Percentiles rank a stretch among this genome's conserved stretches.
These are phyloP conservation scores for Drosophila monieri DNA, from an alignment of 2,888 invertebrate species.

Conservation along the genomic window DNA sequence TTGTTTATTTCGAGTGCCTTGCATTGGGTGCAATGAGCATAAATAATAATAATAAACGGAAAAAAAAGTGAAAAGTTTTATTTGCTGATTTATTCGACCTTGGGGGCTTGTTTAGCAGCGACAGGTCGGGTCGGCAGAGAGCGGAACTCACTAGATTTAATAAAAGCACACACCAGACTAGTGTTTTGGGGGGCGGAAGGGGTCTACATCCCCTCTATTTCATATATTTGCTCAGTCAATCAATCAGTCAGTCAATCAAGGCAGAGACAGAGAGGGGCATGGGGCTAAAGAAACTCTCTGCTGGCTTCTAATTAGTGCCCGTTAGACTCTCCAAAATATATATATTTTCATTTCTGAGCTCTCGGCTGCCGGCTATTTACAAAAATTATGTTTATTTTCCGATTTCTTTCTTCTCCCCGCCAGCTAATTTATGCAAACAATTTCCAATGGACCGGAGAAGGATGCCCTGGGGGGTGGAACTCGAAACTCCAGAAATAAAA, in stretches of 20 bases:
- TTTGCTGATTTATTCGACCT: constrained; percentile 71
- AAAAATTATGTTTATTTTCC: constrained; percentile 64
- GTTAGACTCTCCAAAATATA: constrained; percentile 20
- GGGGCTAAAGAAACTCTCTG: constrained; percentile 39
- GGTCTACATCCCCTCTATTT: not conserved
- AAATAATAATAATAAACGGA: constrained; percentile 31
- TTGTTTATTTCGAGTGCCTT: constrained; percentile 10
- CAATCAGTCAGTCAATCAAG: constrained; percentile 74
- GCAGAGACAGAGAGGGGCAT: constrained; percentile 11
- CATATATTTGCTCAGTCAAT: constrained; percentile 30
- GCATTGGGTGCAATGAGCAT: constrained; percentile 32
- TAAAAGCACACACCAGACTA: not conserved
- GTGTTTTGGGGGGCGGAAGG: constrained; percentile 15
- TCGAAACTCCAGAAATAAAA: constrained; percentile 31
- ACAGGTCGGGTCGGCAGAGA: not conserved
- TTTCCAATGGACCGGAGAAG: constrained; percentile 61
- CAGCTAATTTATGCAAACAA: constrained; percentile 72
- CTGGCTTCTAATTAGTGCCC: constrained; percentile 66
- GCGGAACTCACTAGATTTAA: constrained; percentile 30
- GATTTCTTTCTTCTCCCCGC: constrained; percentile 34
- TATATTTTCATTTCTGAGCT: constrained; percentile 10
- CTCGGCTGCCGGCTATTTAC: constrained; percentile 50
- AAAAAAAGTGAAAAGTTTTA: constrained; percentile 39
- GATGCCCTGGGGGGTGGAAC: constrained; percentile 8
- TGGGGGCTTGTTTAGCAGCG: constrained; percentile 61